phyloP scores from a whole-genome alignment of 2,113 vertebrate genomes.

The Callipepla californica region DNA sequence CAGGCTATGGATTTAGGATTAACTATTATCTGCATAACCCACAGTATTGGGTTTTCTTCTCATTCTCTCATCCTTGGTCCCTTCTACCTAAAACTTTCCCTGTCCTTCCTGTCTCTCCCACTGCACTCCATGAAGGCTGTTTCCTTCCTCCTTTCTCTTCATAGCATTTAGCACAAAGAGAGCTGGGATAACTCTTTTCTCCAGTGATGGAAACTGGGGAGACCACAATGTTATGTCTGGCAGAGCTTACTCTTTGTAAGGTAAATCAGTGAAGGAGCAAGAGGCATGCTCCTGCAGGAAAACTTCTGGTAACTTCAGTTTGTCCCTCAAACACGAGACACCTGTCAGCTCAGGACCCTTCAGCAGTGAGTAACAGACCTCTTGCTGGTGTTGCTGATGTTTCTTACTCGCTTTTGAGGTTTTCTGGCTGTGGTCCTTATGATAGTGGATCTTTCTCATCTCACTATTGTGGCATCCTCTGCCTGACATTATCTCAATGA shows the following conservation, averaged over 20 bases:
- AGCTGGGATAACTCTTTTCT: neutral
- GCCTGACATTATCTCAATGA: neutral
- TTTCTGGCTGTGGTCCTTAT: neutral
- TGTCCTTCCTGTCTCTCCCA: neutral
- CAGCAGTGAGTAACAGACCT: neutral
- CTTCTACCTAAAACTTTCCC: neutral
- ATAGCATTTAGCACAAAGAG: neutral
- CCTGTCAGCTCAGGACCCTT: rapidly evolving
- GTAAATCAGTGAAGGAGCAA: neutral
- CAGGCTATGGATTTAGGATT: neutral
- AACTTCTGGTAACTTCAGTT: neutral
- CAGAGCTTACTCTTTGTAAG: neutral
- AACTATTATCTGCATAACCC: neutral
- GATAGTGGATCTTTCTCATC: neutral
- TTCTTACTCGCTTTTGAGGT: neutral
- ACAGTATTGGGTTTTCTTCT: neutral
- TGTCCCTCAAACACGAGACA: neutral
- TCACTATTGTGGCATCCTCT: neutral
- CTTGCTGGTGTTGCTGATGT: neutral
- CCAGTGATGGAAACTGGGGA: rapidly evolving
- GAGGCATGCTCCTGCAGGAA: neutral
- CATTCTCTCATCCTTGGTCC: neutral
- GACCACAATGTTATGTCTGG: neutral
- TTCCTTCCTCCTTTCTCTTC: neutral
- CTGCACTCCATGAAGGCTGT: neutral